These are phyloP conservation scores for Apaloderma vittatum DNA, from an alignment of 2,113 vertebrate species.

Conservation along the genomic window DNA sequence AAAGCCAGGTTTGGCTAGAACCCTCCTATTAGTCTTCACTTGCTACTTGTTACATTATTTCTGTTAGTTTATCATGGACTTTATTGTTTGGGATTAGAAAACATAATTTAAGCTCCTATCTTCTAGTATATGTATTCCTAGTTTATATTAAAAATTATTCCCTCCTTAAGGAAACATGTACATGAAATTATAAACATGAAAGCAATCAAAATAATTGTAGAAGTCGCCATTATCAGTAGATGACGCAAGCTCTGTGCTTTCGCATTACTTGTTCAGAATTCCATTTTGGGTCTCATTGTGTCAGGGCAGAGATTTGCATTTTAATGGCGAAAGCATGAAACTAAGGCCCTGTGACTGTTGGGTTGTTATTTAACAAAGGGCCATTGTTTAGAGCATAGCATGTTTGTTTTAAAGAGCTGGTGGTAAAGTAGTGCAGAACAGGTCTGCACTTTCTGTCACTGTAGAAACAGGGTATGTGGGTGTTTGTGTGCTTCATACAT, in stretches of 20 bases:
- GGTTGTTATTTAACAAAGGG: background rate
- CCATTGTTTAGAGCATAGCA: background rate
- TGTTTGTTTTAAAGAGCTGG: background rate
- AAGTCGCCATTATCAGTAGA: background rate
- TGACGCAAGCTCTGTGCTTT: background rate
- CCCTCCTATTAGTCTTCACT: background rate
- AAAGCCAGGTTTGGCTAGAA: background rate
- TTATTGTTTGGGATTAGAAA: background rate
- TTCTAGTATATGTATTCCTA: background rate
- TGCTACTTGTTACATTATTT: background rate
- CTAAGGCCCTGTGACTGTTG: background rate
- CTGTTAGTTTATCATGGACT: background rate
- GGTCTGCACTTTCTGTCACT: background rate
- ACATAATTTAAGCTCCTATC: background rate
- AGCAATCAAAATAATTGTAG: background rate
- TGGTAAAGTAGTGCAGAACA: background rate
- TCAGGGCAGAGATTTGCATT: slow-evolving; percentile 16
- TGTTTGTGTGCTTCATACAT: background rate
- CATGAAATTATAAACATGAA: background rate
- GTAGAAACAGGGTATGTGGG: background rate
- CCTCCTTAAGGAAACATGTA: background rate
- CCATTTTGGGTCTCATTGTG: background rate
- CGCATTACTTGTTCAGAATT: background rate
- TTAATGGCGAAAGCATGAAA: background rate
- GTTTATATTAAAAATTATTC: background rate